Base-by-base conservation (phyloP, 2,113 vertebrate species). In the Mastomys natalensis region DNA sequence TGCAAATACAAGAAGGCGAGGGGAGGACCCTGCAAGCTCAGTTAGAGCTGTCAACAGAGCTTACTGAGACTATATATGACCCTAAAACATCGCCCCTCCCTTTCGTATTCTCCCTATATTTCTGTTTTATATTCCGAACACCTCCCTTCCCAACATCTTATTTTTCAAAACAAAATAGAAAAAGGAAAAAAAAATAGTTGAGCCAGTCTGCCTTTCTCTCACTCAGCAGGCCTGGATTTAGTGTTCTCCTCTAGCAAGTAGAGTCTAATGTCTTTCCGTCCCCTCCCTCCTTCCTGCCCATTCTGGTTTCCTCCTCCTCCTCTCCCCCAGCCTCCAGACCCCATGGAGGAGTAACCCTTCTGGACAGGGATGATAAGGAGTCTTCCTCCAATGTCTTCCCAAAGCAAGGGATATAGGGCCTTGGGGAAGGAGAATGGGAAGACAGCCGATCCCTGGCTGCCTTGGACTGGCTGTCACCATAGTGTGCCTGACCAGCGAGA, bases 141-240 rank as follows among this genome's bases (percentile, higher is more conserved):
- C 21, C 53, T 12, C 24, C 1, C 9, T 43, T 58, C 51, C 31
- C 43, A 24, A 34, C 17, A 34, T 62, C 55, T 85, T 19, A 37
- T 9, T 91, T 88, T 86, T 43, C 60, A 77, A 95, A 93, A 92
- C 68, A 81, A 86, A 68, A 40, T 19, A n/a, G 48, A 60, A 31
- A 90, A 82, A 74, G 29, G 64, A 22, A 37, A 48, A 19, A 12
- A 48, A 11, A 80, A 62, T 22, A 29, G n/a, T 53, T 87, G 40
- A 45, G 12, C 17, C n/a, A 11, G 8, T 37, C 55, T 48, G 6
- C 40, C 81, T 48, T 31, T 53, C 43, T n/a, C 6, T 21, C 3
- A 15, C 31, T 2, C 40, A 66, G 26, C 45, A 51, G 40, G 12
- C 4, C 64, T 29, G 17, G 82, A 45, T 40, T 64, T 40, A 45